Evolutionary conservation across 1,140 invertebrate genomes (phyloP), one percentile per base, ranked within the genome.

Genomic region (Aphelenchoides avenae): DNA sequence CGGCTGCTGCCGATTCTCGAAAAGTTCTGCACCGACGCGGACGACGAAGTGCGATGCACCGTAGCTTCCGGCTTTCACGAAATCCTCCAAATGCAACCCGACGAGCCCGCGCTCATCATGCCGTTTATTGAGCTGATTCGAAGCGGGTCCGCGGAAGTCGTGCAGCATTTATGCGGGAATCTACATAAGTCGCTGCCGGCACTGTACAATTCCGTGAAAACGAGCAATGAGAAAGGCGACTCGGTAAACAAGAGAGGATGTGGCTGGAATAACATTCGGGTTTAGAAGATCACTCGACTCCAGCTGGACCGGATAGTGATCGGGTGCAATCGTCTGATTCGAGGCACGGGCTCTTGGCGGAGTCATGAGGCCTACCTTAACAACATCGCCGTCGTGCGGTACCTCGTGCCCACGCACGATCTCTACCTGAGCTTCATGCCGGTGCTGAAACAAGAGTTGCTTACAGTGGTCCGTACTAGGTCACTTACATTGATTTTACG

Each of bases 41-140:
- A 60, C 33, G 57, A 60, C 15, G 57, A 60, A 40, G 57, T 74
- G 20, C 52, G 71, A 29, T 40, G 52, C 30, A 58, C 70, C 3
- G 64, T 76, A 24, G 73, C 73, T 24, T 70, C 71, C 30, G 71
- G 73, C 20, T 74, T 71, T 43, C 71, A 74, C 48, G 71, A 74
- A 52, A 54, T 74, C 42, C 24, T 74, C 4, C 30, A 39, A 3
- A 51, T 68, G 29, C 46, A 33, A 20, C 52, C 68, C 6, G 59
- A 72, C 11, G 58, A 64, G 34, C 55, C 52, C 1, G 30, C 53
- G 18, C 43, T 73, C 9, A 52, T 74, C 31, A 52, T 42, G 30
- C 62, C 72, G 13, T 74, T 74, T 55, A 61, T 76, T 29, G 73
- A 74, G 33, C 61, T 74, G 15, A 63, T 74, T 52, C 70, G 66